Percentiles rank a stretch among this genome's conserved stretches.
Conservation (phyloP, 2,888 invertebrate species). For the Holacanthella duospinosa region DNA sequence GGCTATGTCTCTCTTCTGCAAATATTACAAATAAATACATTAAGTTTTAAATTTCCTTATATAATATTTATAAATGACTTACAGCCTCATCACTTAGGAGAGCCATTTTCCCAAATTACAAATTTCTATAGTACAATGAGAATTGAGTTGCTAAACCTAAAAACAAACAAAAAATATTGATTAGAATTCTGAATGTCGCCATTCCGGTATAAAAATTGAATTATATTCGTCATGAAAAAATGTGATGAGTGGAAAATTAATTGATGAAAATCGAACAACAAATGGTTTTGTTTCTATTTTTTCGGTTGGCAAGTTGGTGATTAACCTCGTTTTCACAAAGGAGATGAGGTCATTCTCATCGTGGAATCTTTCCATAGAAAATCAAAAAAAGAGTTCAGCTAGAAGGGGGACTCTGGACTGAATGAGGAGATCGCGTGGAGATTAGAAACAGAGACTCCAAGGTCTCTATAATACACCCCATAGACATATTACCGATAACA, state of each 20-base stretch:
- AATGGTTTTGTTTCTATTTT: neutral
- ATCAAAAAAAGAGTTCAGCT: no score
- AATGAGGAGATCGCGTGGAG: slow-evolving; percentile 38
- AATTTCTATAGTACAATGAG: no score
- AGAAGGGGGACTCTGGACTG: slow-evolving; percentile 26
- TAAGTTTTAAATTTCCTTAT: neutral
- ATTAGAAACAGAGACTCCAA: slow-evolving; percentile 35
- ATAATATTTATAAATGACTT: neutral
- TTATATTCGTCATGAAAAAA: no score
- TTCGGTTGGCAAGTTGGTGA: no score
- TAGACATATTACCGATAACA: neutral
- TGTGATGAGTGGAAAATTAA: neutral
- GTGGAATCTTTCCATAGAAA: neutral
- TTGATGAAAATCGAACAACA: neutral
- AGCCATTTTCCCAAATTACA: neutral
- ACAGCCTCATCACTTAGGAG: neutral
- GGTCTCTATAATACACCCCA: slow-evolving; percentile 30
- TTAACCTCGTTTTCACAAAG: neutral
- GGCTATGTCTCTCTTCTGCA: slow-evolving; percentile 49
- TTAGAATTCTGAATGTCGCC: no score
- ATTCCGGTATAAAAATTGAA: no score
- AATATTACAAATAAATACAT: neutral
- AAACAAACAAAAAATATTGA: no score
- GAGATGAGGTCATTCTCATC: slow-evolving; percentile 1
- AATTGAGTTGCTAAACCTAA: no score